Percentiles rank a stretch among this genome's conserved stretches.
Conservation (phyloP, 2,113 vertebrate species). For the Urocynchramus pylzowi region DNA sequence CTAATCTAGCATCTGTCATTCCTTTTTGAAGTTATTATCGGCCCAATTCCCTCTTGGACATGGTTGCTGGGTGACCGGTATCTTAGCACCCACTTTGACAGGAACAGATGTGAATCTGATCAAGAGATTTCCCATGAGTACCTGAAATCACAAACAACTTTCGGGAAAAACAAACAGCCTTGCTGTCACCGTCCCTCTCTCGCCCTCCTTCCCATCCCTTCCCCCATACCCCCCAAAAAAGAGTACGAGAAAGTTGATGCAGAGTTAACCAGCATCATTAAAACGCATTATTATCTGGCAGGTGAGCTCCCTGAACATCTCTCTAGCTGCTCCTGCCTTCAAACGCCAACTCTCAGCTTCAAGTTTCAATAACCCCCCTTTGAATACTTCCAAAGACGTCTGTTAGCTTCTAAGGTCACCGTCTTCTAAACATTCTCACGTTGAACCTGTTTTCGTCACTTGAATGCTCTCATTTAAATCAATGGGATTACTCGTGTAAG, state of each 20-base stretch:
- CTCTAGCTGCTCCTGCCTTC: neutral
- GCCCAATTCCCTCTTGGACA: slow-evolving; percentile 98
- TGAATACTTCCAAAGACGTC: neutral
- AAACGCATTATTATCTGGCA: neutral
- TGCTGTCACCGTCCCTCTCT: slow-evolving; percentile 73
- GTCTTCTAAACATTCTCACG: neutral
- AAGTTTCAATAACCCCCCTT: slow-evolving; percentile 18
- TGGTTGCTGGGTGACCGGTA: slow-evolving; percentile 99
- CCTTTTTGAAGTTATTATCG: slow-evolving; percentile 99
- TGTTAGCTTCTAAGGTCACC: slow-evolving; percentile 14
- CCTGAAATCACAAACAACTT: slow-evolving; percentile 99
- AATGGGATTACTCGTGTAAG: slow-evolving; percentile 26
- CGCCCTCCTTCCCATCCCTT: slow-evolving; percentile 43
- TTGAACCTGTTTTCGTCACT: slow-evolving; percentile 33
- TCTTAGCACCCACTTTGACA: slow-evolving; percentile 99
- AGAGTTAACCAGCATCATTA: slow-evolving; percentile 26
- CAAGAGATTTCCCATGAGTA: slow-evolving; percentile 99
- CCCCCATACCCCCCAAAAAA: slow-evolving; percentile 18
- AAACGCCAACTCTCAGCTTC: neutral
- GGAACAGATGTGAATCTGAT: slow-evolving; percentile 99
- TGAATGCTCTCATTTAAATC: slow-evolving; percentile 40
- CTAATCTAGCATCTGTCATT: slow-evolving; percentile 99
- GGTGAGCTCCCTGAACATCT: neutral
- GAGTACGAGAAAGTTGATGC: slow-evolving; percentile 48
- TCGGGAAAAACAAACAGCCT: slow-evolving; percentile 98